These are phyloP conservation scores for Corvus moneduloides DNA, from an alignment of 2,113 vertebrate genomes.

Conservation along the genomic window DNA sequence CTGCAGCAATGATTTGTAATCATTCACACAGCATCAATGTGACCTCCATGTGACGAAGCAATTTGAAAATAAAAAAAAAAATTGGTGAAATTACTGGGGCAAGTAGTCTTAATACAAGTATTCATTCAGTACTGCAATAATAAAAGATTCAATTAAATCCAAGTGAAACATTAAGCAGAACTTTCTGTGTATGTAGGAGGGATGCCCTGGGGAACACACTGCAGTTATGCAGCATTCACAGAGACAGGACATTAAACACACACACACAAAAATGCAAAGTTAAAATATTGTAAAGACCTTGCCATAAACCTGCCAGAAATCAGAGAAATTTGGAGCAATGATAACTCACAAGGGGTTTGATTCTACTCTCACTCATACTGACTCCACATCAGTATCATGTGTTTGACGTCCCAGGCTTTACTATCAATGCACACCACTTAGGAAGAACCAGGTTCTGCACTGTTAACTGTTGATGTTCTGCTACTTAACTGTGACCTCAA, in stretches of 20 bases:
- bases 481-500: not conserved
- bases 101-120: constrained; percentile 6
- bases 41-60: not conserved
- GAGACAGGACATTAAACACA: constrained; percentile 18
- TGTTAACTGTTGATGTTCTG: not conserved
- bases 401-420: not conserved
- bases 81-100: not conserved
- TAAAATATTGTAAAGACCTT: constrained; percentile 12
- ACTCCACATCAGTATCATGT: not conserved
- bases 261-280: not conserved
- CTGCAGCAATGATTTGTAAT: not conserved
- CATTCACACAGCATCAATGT: not conserved
- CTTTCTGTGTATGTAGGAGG: not conserved
- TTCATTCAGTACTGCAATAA: constrained; percentile 9
- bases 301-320: constrained; percentile 31
- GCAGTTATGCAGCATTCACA: not conserved
- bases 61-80: not conserved
- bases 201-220: constrained; percentile 14
- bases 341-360: not conserved
- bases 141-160: constrained; percentile 36
- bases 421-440: not conserved
- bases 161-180: constrained; percentile 49
- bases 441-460: not conserved
- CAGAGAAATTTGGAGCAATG: not conserved
- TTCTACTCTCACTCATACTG: not conserved